phyloP scores from a whole-genome alignment of 2,113 vertebrate genomes.

The Herpailurus yagouaroundi region DNA sequence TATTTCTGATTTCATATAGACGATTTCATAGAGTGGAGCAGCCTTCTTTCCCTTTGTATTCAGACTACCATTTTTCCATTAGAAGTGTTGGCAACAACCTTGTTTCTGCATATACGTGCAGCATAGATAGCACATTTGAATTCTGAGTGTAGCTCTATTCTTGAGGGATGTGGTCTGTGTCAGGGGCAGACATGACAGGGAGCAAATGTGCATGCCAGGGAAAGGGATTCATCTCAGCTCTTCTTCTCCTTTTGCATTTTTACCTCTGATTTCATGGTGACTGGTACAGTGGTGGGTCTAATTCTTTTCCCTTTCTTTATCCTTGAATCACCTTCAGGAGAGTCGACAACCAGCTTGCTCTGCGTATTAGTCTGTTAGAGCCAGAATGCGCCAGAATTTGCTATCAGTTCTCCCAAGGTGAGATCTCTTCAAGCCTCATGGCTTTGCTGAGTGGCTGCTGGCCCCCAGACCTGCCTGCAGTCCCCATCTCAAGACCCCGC shows the following conservation, averaged over 20 bases:
- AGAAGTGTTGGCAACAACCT: constrained; percentile 58
- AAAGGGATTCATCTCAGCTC: background rate
- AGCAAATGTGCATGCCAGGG: background rate
- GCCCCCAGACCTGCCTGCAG: background rate
- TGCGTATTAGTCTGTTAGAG: background rate
- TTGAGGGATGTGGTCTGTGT: constrained; percentile 46
- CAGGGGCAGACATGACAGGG: background rate
- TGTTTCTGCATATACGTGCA: constrained; percentile 55
- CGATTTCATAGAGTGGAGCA: constrained; percentile 55
- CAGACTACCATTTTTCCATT: constrained; percentile 50
- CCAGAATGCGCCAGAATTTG: background rate
- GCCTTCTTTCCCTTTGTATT: constrained; percentile 57
- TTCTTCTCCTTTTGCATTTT: background rate
- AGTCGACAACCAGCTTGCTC: background rate
- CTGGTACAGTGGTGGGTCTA: background rate
- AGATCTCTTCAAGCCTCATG: background rate
- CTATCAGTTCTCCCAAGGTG: background rate
- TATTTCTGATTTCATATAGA: constrained; percentile 73
- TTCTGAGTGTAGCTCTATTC: background rate
- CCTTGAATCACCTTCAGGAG: constrained; percentile 50
- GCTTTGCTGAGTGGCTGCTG: background rate
- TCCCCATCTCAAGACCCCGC: background rate
- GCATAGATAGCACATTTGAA: constrained; percentile 39
- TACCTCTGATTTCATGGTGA: constrained; percentile 38
- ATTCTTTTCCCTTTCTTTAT: background rate